phyloP scores from a whole-genome alignment of 2,113 vertebrate genomes.

The Erythrocercus mccallii region DNA sequence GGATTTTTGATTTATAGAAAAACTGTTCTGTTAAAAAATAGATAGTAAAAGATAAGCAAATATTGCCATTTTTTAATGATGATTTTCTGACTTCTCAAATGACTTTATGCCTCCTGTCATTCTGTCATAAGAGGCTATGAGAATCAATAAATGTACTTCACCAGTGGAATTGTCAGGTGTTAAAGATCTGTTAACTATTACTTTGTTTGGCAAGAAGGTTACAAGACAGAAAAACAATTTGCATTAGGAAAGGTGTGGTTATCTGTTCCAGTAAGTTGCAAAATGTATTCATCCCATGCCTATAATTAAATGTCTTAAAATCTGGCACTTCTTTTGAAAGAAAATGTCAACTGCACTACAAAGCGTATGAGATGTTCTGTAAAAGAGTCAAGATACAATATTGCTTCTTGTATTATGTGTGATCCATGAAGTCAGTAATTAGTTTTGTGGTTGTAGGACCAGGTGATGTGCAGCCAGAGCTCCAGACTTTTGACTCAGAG shows the following conservation, averaged over 20 bases:
- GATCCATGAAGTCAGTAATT: not conserved
- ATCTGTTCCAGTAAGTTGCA: not conserved
- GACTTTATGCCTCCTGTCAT: not conserved
- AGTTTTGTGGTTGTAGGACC: slow-evolving; percentile 59
- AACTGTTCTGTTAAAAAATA: not conserved
- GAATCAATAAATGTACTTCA: not conserved
- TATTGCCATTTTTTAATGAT: not conserved
- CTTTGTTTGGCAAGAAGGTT: not conserved
- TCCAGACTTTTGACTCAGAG: slow-evolving; percentile 53
- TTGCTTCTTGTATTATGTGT: not conserved
- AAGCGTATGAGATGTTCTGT: not conserved
- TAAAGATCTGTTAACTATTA: not conserved
- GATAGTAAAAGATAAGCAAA: not conserved
- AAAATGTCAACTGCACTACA: not conserved
- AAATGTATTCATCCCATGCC: not conserved
- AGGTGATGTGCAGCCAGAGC: slow-evolving; percentile 75
- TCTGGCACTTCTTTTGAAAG: not conserved
- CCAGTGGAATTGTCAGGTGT: not conserved
- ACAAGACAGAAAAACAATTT: not conserved
- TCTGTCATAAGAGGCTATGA: not conserved
- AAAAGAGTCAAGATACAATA: not conserved
- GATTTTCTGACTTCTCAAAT: not conserved
- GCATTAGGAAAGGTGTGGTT: not conserved
- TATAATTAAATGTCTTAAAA: not conserved
- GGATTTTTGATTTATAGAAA: not conserved